Base-by-base conservation (phyloP, 1,140 invertebrate genomes). In the Leptinotarsa defecta region DNA sequence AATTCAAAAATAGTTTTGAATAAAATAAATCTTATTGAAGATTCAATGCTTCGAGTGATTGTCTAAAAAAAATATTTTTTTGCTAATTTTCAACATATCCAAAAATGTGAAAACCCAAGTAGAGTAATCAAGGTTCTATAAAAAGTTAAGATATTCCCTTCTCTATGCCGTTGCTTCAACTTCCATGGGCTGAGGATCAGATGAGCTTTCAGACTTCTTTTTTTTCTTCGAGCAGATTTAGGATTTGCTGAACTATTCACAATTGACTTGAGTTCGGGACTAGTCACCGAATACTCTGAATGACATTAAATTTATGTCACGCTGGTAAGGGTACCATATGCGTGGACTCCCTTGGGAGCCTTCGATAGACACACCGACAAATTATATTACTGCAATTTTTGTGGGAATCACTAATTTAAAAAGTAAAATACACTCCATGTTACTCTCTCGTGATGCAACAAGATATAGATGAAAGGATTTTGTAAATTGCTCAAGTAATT, bases 141-240 rank as follows among this genome's bases (percentile, higher is more conserved):
- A 57, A 57, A 57, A 17, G 52, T 57, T n/a, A 19, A 57, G 17
- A 57, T 19, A 57, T 57, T 57, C 17, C n/a, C 15, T 57, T 57
- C n/a, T 19, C n/a, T 57, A 57, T 57, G 80, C 90, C 84, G 88
- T 88, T 61, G 88, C 89, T 82, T 91, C 90, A 6, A 89, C 89
- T 87, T 91, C 90, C 88, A 90, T 89, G 17, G 89, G 86, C 77
- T 89, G 88, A 79, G 91, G 88, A 62, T 87, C 87, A 34, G 87
- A 88, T 17, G 85, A 86, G 72, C 88, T 88, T 73, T 89, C 89
- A 63, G 91, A 90, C 89, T 91, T 91, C 88, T 93, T 95, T 91
- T 96, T 96, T 90, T 95, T 96, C 91, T 95, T 96, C 86, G 96
- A 79, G 91, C 92, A 6, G 93, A 88, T 85, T 95, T 95, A 34